Percentiles rank a stretch among this genome's conserved stretches.
phyloP scores from a whole-genome alignment of 35 echinoderm and acorn worm species.

The Apostichopus californicus region DNA sequence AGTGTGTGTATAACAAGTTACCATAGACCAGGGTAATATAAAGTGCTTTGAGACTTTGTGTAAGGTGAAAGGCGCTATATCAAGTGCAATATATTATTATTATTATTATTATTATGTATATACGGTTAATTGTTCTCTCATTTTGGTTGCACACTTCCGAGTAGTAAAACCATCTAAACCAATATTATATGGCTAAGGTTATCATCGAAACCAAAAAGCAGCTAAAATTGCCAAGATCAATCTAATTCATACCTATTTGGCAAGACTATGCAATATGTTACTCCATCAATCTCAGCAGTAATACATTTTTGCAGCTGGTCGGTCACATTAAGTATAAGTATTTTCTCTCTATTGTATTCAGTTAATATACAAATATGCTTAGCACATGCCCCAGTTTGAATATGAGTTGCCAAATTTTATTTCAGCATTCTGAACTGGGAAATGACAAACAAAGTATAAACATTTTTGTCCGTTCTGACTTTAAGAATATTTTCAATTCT shows the following conservation, averaged over 20 bases:
- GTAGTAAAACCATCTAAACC: too few species aligned
- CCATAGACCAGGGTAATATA: too few species aligned
- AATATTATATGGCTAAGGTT: too few species aligned
- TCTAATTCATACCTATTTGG: constrained; percentile 8
- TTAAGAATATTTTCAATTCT: background rate
- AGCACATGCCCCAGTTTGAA: background rate
- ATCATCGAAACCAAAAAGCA: too few species aligned
- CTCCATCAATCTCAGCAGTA: background rate
- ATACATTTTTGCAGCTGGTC: background rate
- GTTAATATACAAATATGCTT: background rate
- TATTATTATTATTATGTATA: too few species aligned
- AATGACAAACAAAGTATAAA: background rate
- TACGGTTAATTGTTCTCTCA: too few species aligned
- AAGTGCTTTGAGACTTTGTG: too few species aligned
- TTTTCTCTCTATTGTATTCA: background rate
- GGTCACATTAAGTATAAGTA: background rate
- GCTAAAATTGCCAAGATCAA: too few species aligned
- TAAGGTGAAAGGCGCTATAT: too few species aligned
- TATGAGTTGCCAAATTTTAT: background rate
- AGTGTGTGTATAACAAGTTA: too few species aligned
- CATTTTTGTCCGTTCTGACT: background rate
- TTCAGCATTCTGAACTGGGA: background rate
- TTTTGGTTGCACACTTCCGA: too few species aligned
- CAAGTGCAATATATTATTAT: too few species aligned
- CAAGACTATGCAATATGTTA: background rate